Evolutionary conservation across 2,113 vertebrate species (phyloP).

Genomic region (Choloepus hoffmanni): DNA sequence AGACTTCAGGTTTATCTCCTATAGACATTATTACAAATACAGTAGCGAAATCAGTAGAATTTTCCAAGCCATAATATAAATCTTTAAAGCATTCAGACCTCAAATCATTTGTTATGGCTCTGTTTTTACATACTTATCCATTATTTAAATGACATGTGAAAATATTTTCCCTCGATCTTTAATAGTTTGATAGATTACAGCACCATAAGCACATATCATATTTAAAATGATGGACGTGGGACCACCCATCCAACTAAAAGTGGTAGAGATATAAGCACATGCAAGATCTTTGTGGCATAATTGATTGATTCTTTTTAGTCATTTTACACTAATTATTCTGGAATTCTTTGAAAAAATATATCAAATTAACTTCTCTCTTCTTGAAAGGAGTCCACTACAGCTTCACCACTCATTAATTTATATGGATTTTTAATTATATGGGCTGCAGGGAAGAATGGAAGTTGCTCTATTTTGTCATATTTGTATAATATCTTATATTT

Average conservation of each 20-base stretch:
- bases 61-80: neutral
- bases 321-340: neutral
- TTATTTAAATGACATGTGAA: slow-evolving; percentile 71
- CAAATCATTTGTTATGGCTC: neutral
- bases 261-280: neutral
- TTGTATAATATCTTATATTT: slow-evolving; percentile 13
- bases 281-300: neutral
- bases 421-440: slow-evolving; percentile 17
- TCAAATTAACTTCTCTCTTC: slow-evolving; percentile 22
- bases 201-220: neutral
- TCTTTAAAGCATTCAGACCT: neutral
- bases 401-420: neutral
- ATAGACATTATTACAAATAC: neutral
- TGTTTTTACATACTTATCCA: slow-evolving; percentile 49
- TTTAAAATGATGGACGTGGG: slow-evolving; percentile 14
- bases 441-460: neutral
- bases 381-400: neutral
- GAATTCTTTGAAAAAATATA: slow-evolving; percentile 5
- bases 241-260: neutral
- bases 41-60: neutral
- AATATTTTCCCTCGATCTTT: slow-evolving; percentile 12
- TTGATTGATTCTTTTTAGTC: slow-evolving; percentile 16
- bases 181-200: neutral
- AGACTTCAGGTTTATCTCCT: neutral
- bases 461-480: slow-evolving; percentile 29